Evolutionary conservation across 2,113 vertebrate species (phyloP), one percentile per base, ranked within the genome.

Genomic region (Terrapene triunguis): DNA sequence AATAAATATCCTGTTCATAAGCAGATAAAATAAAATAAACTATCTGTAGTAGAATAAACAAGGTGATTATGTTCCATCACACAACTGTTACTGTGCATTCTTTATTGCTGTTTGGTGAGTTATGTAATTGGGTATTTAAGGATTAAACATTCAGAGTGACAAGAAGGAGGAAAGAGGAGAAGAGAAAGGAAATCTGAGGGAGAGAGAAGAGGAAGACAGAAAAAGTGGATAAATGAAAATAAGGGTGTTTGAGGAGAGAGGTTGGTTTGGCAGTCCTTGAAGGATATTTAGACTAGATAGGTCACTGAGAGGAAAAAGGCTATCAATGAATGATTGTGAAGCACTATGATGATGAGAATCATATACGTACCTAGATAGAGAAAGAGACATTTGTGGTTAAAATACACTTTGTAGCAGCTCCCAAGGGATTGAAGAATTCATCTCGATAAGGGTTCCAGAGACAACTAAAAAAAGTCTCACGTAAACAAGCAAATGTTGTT

Each of bases 21-120:
- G 35, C 14, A 81, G 94, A 91, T 97, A 90, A 92, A 96, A 55
- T 35, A 53, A 51, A 94, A 89, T 88, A 89, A 95, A 94, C 92
- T 0, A 1, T 83, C 69, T 79, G 22, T 89, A 96, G 89, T 80
- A 95, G 85, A 96, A 95, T 92, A 92, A 94, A 55, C 22, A 89
- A 86, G 72, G 55, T 93, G 53, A 88, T 86, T 88, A 53, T 62
- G 48, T 55, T 8, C 0, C 78, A 53, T 62, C 72, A 92, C 87
- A 92, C 89, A 90, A 72, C 29, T 55, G 44, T 48, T 90, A 89
- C 35, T 90, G 11, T 12, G 25, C 51, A 55, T 44, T 85, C 69
- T 38, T 35, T 82, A 89, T 29, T 89, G 87, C 22, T 50, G 84
- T 90, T 95, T 79, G 92, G 82, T 95, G 62, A 93, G 21, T 95